Base-by-base conservation (phyloP, 2,797 vertebrate genomes). In the Alauda arvensis region DNA sequence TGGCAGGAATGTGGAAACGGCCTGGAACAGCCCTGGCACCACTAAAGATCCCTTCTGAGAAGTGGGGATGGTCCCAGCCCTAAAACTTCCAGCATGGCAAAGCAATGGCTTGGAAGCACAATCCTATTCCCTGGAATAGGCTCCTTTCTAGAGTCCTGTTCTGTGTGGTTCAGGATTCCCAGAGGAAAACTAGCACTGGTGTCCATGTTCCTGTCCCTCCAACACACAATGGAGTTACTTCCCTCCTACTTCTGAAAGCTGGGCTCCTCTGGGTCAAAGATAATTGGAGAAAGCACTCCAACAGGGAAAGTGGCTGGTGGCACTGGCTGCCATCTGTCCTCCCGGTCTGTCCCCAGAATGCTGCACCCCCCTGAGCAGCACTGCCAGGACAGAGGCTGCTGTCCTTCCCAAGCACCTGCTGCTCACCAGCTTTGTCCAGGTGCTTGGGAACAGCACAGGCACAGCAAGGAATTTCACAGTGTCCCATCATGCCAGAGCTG, bases 21-120 rank as follows among this genome's bases (percentile, higher is more conserved):
- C 60, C 19, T 19, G 18, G 12, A 39, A 39, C 16, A 63, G 6
- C 7, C 17, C 3, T 1, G 4, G 40, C 49, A 39, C 7, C 18
- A 45, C 60, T 37, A 17, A 12, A 13, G 39, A 28, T 17, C 26
- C 48, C 28, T 19, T 31, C 46, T 26, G 4, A 28, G 25, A 31
- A 62, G 18, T 0, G 10, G 17, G 42, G 4, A 16, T 18, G 5
- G 28, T 14, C 12, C 21, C 6, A 39, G n/a, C 56, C 45, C 8
- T 8, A 24, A n/a, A 45, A 11, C 7, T 23, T 14, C 31, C 43
- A 15, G n/a, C 43, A 4, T 0, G 3, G 28, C 0, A 0, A 84
- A 28, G 43, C 3, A 9, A n/a, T 4, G 37, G 55, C 59, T 39
- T 55, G 40, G 52, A 68, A 53, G 43, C 25, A 55, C 34, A 33